Percentiles rank a stretch among this genome's conserved stretches.
Evolutionary conservation across 2,888 invertebrate species (phyloP).

Genomic region (Selenia dentaria): DNA sequence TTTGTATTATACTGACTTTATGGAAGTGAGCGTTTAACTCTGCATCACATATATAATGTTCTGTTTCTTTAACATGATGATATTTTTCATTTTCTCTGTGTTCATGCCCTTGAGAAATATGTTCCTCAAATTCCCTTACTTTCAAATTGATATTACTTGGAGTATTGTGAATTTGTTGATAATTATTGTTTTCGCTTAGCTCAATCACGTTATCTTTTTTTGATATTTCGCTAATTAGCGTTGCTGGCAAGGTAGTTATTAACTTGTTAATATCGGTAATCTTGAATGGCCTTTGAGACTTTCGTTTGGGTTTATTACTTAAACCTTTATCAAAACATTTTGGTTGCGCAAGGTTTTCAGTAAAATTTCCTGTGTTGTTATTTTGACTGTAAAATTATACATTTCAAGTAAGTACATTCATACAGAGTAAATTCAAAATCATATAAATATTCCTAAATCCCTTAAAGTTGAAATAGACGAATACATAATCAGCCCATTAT

Average conservation of each 20-base stretch:
- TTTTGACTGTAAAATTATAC: conserved; percentile 37
- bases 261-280: conserved; percentile 61
- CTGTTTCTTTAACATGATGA: neutral
- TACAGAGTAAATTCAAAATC: too few relatives aligned
- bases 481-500: too few relatives aligned
- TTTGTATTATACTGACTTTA: neutral
- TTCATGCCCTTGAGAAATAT: neutral
- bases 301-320: conserved; percentile 22
- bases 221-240: conserved; percentile 27
- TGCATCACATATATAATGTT: neutral
- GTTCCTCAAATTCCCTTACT: too few relatives aligned
- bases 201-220: conserved; percentile 3
- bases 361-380: conserved; percentile 7
- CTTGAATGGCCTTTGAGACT: conserved; percentile 56
- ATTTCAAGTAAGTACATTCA: neutral
- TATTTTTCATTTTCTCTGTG: neutral
- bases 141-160: too few relatives aligned
- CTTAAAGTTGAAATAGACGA: too few relatives aligned
- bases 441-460: too few relatives aligned
- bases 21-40: too few relatives aligned
- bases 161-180: too few relatives aligned
- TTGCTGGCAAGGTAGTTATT: conserved; percentile 43
- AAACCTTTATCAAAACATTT: conserved; percentile 10
- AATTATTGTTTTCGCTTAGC: neutral
- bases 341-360: conserved; percentile 9